Conservation (phyloP, 2,797 vertebrate species). For the Coregonus sp. region DNA sequence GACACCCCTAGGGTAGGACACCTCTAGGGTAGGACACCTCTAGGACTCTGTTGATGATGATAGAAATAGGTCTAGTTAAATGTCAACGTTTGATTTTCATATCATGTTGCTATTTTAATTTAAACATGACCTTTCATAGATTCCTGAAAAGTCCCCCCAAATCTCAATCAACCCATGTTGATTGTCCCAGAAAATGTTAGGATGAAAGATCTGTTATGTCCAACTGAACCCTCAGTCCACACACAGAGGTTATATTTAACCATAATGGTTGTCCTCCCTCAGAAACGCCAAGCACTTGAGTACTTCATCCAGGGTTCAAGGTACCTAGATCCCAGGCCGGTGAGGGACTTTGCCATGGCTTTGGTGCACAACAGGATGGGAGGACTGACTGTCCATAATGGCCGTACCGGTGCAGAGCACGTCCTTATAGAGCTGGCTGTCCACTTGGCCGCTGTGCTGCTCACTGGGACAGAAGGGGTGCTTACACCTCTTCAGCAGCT, state of each 20-base stretch:
- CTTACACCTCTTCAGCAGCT: conserved; percentile 82
- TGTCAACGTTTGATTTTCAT: no score
- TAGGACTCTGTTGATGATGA: no score
- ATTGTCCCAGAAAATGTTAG: no score
- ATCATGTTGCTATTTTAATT: no score
- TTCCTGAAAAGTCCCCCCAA: no score
- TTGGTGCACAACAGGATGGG: conserved; percentile 78
- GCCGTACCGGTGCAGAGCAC: conserved; percentile 24
- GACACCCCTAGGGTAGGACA: no score
- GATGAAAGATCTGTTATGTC: no score
- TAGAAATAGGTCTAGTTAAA: conserved; percentile 34
- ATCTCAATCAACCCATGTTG: no score
- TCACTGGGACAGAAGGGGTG: conserved; percentile 68
- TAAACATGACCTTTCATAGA: no score
- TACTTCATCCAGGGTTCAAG: conserved; percentile 71
- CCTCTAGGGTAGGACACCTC: conserved; percentile 10
- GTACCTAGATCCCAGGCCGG: conserved; percentile 58
- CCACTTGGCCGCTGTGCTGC: conserved; percentile 78
- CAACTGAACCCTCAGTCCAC: no score
- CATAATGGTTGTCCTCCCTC: conserved; percentile 16
- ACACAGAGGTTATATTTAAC: no score
- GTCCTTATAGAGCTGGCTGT: conserved; percentile 74
- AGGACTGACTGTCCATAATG: conserved; percentile 38
- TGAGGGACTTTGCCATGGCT: conserved; percentile 70
- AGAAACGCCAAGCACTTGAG: conserved; percentile 75